Evolutionary conservation across 2,797 vertebrate species (phyloP), one percentile per base, ranked within the genome.

Genomic region (Poecile montanus): DNA sequence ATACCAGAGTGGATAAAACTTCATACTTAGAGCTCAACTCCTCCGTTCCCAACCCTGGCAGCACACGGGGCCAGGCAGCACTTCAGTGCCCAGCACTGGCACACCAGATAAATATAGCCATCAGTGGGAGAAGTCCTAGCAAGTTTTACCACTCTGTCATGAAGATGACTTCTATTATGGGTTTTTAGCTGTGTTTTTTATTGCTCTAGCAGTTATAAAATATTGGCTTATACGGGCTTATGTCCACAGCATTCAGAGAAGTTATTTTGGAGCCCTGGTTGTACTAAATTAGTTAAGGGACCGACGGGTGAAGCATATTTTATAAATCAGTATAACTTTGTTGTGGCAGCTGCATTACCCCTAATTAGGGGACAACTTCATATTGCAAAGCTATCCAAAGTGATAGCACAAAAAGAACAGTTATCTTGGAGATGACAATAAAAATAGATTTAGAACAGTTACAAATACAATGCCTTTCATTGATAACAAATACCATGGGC

Each of bases 161-260:
- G 65, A 74, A 63, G 78, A 89, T 45, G 12, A 40, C 53, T 88
- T 85, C 89, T 77, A 40, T 89, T 63, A 79, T 0, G 5, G 40
- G 48, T 6, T 57, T 67, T 91, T 44, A 79, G 30, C 62, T 86
- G 54, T 54, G 25, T 18, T 89, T 90, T 81, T 82, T 65, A 75
- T 54, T 91, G 71, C 76, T 92, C 29, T 19, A 80, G 45, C 30
- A 63, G 18, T 70, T 92, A 70, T 9, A 89, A 66, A 91, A 85
- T 18, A 70, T 38, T n/a, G 61, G 36, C 5, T 91, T 70, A 58
- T 62, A 45, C 5, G 65, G 83, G 34, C 22, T 77, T 23, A 30
- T 40, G 16, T 58, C 62, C 62, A 72, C 38, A 72, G 45, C 42
- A 44, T 21, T 58, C 61, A 54, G 18, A 45, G 32, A 81, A 80